Conservation (phyloP, 2,888 invertebrate genomes). For the Lasiommata megera region DNA sequence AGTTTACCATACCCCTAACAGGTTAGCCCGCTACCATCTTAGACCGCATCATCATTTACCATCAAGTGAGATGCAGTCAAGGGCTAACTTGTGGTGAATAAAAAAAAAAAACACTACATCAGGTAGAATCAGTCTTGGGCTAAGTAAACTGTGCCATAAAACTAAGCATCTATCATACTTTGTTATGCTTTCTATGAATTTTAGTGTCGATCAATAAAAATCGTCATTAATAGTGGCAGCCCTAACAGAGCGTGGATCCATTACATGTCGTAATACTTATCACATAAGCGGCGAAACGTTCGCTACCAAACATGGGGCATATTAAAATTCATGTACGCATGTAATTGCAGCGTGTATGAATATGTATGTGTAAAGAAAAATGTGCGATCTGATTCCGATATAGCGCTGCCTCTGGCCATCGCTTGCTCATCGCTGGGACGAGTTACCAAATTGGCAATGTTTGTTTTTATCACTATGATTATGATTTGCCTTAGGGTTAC, state of each 20-base stretch:
- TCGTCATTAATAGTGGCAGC: not conserved
- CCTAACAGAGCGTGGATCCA: slow-evolving; percentile 3
- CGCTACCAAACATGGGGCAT: slow-evolving; percentile 45
- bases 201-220: not conserved
- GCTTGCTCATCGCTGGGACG: not conserved
- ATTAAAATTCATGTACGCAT: slow-evolving; percentile 63
- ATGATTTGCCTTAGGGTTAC: not conserved
- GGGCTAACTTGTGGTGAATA: no score
- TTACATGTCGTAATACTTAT: slow-evolving; percentile 4
- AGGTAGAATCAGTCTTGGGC: no score
- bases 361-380: slow-evolving; percentile 57
- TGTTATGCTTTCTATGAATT: not conserved
- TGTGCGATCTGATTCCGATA: slow-evolving; percentile 47
- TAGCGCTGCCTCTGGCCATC: not conserved
- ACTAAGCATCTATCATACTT: no score
- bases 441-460: slow-evolving; percentile 10
- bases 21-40: no score
- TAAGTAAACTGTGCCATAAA: no score
- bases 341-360: slow-evolving; percentile 46
- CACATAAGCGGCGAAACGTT: slow-evolving; percentile 8
- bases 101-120: no score
- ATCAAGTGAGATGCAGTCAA: no score
- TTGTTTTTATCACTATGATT: slow-evolving; percentile 8
- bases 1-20: no score
- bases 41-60: no score